phyloP scores from a whole-genome alignment of 2,113 vertebrate genomes.

The Ictalurus punctatus region DNA sequence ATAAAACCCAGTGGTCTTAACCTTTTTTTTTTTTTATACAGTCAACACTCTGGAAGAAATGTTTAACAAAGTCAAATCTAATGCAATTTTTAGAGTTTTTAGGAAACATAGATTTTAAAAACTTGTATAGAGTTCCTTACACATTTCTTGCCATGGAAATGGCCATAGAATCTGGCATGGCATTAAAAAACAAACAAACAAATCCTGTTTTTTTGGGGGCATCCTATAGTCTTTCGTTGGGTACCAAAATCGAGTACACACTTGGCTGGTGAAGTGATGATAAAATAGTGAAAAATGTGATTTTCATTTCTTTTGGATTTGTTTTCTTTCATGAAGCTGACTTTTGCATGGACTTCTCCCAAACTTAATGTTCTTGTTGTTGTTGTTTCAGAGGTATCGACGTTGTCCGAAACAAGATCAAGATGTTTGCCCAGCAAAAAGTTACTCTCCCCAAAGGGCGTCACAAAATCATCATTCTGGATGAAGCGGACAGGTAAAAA shows the following conservation, averaged over 20 bases:
- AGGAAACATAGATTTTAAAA: too few species aligned
- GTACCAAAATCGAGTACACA: neutral
- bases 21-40: too few species aligned
- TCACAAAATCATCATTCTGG: slow-evolving; percentile 96
- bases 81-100: too few species aligned
- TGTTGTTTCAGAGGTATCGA: slow-evolving; percentile 85
- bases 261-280: neutral
- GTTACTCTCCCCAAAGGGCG: slow-evolving; percentile 93
- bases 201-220: too few species aligned
- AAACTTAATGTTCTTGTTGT: neutral
- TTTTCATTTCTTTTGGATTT: neutral
- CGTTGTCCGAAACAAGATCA: slow-evolving; percentile 98
- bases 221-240: neutral
- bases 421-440: slow-evolving; percentile 99
- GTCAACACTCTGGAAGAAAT: too few species aligned
- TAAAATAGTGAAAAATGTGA: too few species aligned
- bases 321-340: neutral
- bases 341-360: neutral
- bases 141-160: too few species aligned
- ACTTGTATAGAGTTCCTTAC: too few species aligned
- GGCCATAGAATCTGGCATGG: too few species aligned
- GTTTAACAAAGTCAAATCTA: too few species aligned
- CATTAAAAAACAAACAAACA: too few species aligned
- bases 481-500: slow-evolving; percentile 93
- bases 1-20: too few species aligned